These are phyloP conservation scores for Campopleginae sp. DNA, from an alignment of 2,888 invertebrate genomes.

Conservation along the genomic window DNA sequence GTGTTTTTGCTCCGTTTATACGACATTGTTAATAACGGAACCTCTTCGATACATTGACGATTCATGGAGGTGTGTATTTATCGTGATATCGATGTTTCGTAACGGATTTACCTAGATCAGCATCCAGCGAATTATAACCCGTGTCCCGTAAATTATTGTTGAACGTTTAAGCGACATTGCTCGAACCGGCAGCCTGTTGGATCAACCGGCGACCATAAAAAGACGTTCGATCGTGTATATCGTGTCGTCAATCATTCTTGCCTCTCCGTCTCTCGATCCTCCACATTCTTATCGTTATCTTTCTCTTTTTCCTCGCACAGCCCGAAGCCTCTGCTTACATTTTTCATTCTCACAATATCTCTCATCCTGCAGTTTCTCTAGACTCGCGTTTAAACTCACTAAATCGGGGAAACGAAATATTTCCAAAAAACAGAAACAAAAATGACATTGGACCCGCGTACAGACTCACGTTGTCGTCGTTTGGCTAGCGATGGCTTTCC, in stretches of 20 bases:
- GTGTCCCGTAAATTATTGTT: conserved; percentile 4
- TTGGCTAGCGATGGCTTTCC: too few relatives aligned
- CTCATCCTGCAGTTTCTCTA: neutral
- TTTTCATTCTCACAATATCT: neutral
- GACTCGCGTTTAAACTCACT: neutral
- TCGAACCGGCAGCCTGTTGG: conserved; percentile 10
- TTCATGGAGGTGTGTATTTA: neutral
- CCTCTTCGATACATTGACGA: neutral
- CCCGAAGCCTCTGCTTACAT: neutral
- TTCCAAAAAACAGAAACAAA: neutral
- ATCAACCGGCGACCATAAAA: conserved; percentile 32
- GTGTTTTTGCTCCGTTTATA: conserved; percentile 1
- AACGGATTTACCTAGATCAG: conserved; percentile 35
- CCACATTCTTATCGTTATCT: neutral
- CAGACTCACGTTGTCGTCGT: too few relatives aligned
- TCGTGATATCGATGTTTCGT: conserved; percentile 3
- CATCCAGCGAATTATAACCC: neutral
- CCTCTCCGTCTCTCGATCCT: conserved; percentile 33
- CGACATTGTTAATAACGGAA: conserved; percentile 11
- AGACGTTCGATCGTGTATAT: conserved; percentile 17
- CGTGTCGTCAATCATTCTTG: conserved; percentile 14
- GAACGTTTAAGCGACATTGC: conserved; percentile 19
- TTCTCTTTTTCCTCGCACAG: neutral
- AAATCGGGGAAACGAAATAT: neutral
- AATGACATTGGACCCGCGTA: too few relatives aligned